phyloP scores from a whole-genome alignment of 2,888 invertebrate species.

The Autographa pulchrina region DNA sequence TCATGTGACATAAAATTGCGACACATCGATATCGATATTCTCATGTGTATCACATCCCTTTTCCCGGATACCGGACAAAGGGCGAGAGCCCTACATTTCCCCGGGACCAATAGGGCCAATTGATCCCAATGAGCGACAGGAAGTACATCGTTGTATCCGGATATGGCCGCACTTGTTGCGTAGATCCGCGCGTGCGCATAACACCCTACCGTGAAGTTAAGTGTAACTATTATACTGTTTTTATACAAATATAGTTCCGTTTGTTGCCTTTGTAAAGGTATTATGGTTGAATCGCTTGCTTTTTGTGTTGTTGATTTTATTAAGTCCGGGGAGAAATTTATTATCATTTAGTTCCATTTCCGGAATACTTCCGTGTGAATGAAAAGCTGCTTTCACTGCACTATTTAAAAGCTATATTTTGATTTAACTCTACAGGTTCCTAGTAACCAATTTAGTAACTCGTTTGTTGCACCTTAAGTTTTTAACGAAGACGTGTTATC shows the following conservation, averaged over 20 bases:
- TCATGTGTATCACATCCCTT: slow-evolving; percentile 58
- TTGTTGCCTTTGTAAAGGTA: slow-evolving; percentile 44
- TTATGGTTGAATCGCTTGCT: slow-evolving; percentile 34
- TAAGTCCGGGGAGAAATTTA: not conserved
- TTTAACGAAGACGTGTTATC: slow-evolving; percentile 34
- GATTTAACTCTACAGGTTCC: not conserved
- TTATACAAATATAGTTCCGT: slow-evolving; percentile 49
- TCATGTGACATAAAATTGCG: not conserved
- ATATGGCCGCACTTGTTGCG: slow-evolving; percentile 74
- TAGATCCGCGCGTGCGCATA: slow-evolving; percentile 60
- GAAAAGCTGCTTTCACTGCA: not conserved
- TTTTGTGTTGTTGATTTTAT: slow-evolving; percentile 24
- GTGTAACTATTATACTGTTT: slow-evolving; percentile 54
- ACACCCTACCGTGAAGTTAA: slow-evolving; percentile 60
- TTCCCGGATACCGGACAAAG: slow-evolving; percentile 75
- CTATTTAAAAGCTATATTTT: not conserved
- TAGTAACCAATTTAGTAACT: not conserved
- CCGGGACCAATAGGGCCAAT: slow-evolving; percentile 71
- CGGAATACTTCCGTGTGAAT: slow-evolving; percentile 12
- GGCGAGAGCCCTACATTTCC: slow-evolving; percentile 72
- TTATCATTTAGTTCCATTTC: slow-evolving; percentile 2
- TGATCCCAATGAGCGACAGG: slow-evolving; percentile 77
- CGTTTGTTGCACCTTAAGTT: slow-evolving; percentile 14
- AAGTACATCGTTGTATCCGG: slow-evolving; percentile 78
- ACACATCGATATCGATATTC: slow-evolving; percentile 37